Base-by-base conservation (phyloP, 2,888 invertebrate genomes). In the Oscheius onirici region DNA sequence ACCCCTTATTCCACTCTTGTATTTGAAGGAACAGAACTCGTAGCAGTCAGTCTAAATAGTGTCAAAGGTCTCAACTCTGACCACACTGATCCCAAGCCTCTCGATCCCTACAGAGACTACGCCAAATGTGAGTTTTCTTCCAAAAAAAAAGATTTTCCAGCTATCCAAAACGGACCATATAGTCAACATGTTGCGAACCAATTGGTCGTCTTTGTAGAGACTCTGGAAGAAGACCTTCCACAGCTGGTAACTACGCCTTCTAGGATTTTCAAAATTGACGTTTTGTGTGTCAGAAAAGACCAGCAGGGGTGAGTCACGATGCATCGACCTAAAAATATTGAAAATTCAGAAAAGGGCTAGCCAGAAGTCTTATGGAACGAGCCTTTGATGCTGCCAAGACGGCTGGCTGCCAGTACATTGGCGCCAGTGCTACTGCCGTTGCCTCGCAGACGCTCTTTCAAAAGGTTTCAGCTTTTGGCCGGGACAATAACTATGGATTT, bases 261-360 rank as follows among this genome's bases (percentile, higher is more conserved):
- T 10, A 54, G 40, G 55, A 74, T 80, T 26, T 77, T 80, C 55
- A 80, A 80, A 63, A 75, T 80, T n/a, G 80, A 80, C 52, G 77
- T 80, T 15, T 51, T 80, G 0, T 80, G 80, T 40, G 80, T 80
- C 1, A 71, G 75, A 6, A 70, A 71, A 26, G 67, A 69, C 10
- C 73, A 71, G 28, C 79, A 79, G 44, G 76, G 77, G 79, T 77
- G 13, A 44, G 60, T 58, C 43, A 41, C n/a, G 3, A 3, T 52
- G 17, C 54, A 67, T 20, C 40, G 15, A 54, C 2, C 3, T 6
- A 52, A 22, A 40, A 41, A 11, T 26, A 15, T 1, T 63, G n/a
- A n/a, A n/a, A n/a, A 72, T 78, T 43, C 46, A 79, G 79, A 17
- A 55, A 73, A 55, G 80, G 80, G 55, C 58, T 80, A 52, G 80